Evolutionary conservation across 2,797 vertebrate genomes (phyloP), one percentile per base, ranked within the genome.

Genomic region (Falco naumanni): DNA sequence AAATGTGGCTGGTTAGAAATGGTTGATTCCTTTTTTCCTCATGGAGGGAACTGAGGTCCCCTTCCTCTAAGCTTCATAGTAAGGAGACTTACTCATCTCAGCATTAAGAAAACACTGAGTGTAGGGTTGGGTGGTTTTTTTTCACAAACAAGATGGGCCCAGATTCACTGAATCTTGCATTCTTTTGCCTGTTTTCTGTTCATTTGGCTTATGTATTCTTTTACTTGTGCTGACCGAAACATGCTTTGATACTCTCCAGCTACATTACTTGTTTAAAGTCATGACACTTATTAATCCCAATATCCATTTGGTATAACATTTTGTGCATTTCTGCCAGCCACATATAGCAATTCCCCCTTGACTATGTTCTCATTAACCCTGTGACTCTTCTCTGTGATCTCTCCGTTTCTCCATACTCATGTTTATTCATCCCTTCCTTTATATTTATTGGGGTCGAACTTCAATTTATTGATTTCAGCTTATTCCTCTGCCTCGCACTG

Each of bases 371-470:
- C 89, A 86, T 95, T 93, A 95, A 96, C 74, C 85, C 77, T 56
- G 20, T 2, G 16, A 34, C 56, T 79, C 37, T 82, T 82, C 37
- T 18, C 66, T 87, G 51, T 87, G 72, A 81, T 79, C 77, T 94
- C 37, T 79, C 66, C 1, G 18, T 95, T 93, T 87, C 90, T 86
- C 92, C 90, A 50, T 66, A 69, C 34, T 96, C 69, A 78, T 93
- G 76, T 93, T 97, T 93, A 95, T 91, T 96, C 91, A 94, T 93
- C 33, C 24, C 37, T 84, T 61, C 59, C 65, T 96, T 84, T 84
- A 45, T 69, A 87, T 88, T 95, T 94, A 65, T 48, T 13, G 3
- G 19, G 7, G 59, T 43, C 82, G 70, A 87, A 56, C 70, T 63
- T 90, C 80, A 84, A 13, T 82, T 78, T 91, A 86, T 72, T 87